phyloP scores from a whole-genome alignment of 1,140 invertebrate genomes.

The Heterodera carotae region DNA sequence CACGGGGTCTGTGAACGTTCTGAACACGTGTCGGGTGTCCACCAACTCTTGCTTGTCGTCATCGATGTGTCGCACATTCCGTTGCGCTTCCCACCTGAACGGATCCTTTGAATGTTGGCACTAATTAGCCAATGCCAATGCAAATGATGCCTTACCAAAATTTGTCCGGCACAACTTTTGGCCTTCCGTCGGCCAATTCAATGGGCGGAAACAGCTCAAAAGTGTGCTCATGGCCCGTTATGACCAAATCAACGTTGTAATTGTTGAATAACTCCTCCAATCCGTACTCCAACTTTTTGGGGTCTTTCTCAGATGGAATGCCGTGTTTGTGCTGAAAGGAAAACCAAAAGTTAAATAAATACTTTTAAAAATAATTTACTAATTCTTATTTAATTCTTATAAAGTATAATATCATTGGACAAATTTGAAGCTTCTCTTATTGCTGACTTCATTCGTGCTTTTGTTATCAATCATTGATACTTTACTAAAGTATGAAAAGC shows the following conservation, averaged over 20 bases:
- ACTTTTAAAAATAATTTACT: not conserved
- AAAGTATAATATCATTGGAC: too few relatives aligned
- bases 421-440: too few relatives aligned
- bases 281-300: conserved; percentile 15
- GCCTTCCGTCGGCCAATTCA: not conserved
- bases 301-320: not conserved
- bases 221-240: conserved; percentile 14
- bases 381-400: too few relatives aligned
- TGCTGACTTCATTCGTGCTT: too few relatives aligned
- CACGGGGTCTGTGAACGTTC: conserved; percentile 13
- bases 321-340: conserved; percentile 22
- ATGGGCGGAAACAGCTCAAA: conserved; percentile 26
- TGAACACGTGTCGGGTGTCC: conserved; percentile 2
- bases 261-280: conserved; percentile 26
- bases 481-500: too few relatives aligned
- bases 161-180: conserved; percentile 21
- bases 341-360: not conserved
- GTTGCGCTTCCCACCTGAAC: conserved; percentile 6
- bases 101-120: too few relatives aligned
- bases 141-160: too few relatives aligned
- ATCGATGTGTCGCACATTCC: conserved; percentile 3
- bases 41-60: not conserved
- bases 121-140: too few relatives aligned
- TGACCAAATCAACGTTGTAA: conserved; percentile 16
- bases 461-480: too few relatives aligned